Conservation (phyloP, 2,888 invertebrate genomes). For the Drosophila mulleri region DNA sequence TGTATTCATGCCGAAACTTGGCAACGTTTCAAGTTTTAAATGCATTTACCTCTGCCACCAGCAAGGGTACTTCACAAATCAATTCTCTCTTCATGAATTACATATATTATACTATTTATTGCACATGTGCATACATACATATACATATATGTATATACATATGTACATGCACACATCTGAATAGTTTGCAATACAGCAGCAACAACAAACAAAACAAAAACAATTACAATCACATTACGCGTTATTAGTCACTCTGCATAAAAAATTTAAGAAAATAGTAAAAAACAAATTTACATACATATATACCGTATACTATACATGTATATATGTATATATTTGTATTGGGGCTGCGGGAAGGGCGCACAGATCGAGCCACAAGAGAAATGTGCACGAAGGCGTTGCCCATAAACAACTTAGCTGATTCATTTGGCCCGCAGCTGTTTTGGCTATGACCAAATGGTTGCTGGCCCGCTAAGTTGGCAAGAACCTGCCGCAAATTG, state of each 20-base stretch:
- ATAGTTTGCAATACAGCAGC: background rate
- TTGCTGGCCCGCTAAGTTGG: slow-evolving; percentile 18
- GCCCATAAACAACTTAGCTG: slow-evolving; percentile 40
- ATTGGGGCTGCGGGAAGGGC: slow-evolving; percentile 9
- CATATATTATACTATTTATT: slow-evolving; percentile 1
- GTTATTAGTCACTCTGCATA: background rate
- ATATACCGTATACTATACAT: background rate
- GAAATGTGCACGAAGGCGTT: slow-evolving; percentile 24
- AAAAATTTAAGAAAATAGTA: background rate
- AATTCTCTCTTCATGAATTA: background rate
- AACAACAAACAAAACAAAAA: background rate
- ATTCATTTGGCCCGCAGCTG: slow-evolving; percentile 42
- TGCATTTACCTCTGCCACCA: background rate
- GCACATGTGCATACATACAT: no score
- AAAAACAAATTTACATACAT: background rate
- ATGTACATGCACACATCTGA: background rate
- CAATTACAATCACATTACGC: background rate
- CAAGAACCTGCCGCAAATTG: slow-evolving; percentile 30
- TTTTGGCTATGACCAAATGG: slow-evolving; percentile 22
- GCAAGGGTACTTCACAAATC: slow-evolving; percentile 6
- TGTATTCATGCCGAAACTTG: slow-evolving; percentile 4
- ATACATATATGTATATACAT: background rate
- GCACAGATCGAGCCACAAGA: slow-evolving; percentile 7
- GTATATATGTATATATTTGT: no score
- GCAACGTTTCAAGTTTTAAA: slow-evolving; percentile 4